Evolutionary conservation across 2,797 vertebrate genomes (phyloP), one percentile per base, ranked within the genome.

Genomic region (Poliocrania exsul): DNA sequence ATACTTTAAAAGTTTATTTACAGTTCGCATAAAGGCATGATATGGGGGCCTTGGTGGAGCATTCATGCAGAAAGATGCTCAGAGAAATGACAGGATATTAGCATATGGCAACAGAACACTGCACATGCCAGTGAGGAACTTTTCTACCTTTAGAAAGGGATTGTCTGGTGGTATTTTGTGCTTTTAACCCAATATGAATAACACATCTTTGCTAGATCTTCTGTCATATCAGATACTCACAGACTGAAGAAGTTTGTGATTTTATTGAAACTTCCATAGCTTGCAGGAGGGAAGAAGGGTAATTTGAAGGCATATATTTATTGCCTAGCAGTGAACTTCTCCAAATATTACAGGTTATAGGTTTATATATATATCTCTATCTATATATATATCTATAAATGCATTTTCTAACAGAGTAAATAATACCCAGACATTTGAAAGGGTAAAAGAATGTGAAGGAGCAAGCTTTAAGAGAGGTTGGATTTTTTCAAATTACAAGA

Each of bases 81-180:
- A 88, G 72, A 91, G 61, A 92, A 94, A 93, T 91, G 88, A 90
- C 86, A 95, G 65, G 47, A 62, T 75, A 92, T 94, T 91, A 95
- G 75, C 94, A 96, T 94, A 89, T 24, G 65, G 72, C 88, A 95
- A 86, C 67, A 96, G 84, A 94, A 91, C 72, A 54, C 79, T 88
- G 79, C 69, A 88, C 81, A 88, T 85, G 79, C 57, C 81, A 93
- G 54, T 83, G 12, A 89, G 20, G 28, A 93, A 78, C 86, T 72
- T 91, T 51, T 51, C 75, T 86, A 87, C 47, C n/a, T 86, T 87
- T 71, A 72, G 58, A 89, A 94, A 86, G 67, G 18, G 60, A 67
- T 72, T 78, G 42, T 71, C 60, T 87, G 46, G 24, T 83, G 42
- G 6, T 72, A 35, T 65, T 89, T 61, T 71, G 37, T 74, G 83